These are phyloP conservation scores for Heliconius eleuchia DNA, from an alignment of 1,140 invertebrate genomes.

Conservation along the genomic window DNA sequence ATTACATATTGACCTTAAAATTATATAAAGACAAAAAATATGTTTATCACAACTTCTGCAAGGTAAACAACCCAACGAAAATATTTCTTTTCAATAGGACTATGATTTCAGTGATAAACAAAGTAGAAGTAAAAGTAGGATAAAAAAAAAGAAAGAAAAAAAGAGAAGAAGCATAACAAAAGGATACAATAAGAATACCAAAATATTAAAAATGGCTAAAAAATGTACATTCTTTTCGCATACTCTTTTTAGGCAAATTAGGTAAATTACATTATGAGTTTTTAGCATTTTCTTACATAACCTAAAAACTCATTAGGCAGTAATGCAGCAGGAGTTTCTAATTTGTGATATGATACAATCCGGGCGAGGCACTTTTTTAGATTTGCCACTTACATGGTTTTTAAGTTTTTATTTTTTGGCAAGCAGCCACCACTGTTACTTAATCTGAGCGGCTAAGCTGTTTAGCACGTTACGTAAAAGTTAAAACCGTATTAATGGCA, in stretches of 20 bases:
- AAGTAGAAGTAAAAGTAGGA: neutral
- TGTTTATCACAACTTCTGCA: neutral
- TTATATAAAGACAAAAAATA: neutral
- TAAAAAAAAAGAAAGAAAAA: neutral
- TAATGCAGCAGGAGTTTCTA: neutral
- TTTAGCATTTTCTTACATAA: neutral
- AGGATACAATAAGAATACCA: no score
- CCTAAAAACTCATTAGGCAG: neutral
- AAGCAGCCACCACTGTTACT: neutral
- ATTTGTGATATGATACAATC: neutral
- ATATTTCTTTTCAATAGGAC: neutral
- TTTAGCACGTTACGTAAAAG: conserved; percentile 1
- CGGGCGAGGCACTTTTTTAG: neutral
- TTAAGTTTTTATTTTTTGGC: conserved; percentile 2
- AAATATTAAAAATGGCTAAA: no score
- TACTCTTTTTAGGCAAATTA: neutral
- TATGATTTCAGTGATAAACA: neutral
- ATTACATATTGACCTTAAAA: neutral
- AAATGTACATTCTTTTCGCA: neutral
- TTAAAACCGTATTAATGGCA: neutral
- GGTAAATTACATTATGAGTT: neutral
- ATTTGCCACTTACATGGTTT: neutral
- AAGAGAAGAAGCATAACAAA: no score
- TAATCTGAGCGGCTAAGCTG: neutral
- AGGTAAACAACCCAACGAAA: neutral